Percentiles rank a stretch among this genome's conserved stretches.
Evolutionary conservation across 2,113 vertebrate species (phyloP).

Genomic region (Oncorhynchus clarkii): DNA sequence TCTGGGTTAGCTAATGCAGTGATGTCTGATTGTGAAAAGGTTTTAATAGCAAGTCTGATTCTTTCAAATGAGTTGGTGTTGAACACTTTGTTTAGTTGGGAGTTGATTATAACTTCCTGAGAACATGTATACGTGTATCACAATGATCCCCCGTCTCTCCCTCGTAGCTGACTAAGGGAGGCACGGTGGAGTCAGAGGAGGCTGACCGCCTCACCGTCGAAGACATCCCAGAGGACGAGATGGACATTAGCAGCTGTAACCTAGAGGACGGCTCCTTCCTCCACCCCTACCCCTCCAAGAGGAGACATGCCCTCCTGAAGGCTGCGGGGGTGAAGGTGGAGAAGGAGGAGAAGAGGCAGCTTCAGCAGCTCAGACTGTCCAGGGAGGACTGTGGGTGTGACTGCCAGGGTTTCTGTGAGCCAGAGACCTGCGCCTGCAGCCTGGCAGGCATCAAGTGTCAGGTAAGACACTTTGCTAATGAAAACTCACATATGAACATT

Average conservation of each 20-base stretch:
- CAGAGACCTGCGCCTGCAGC: slow-evolving; percentile 92
- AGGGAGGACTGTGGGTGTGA: slow-evolving; percentile 70
- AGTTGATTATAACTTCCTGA: too few species aligned
- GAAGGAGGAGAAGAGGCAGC: slow-evolving; percentile 90
- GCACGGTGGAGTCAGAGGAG: slow-evolving; percentile 81
- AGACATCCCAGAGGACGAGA: slow-evolving; percentile 83
- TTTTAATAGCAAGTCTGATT: too few species aligned
- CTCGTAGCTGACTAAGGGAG: slow-evolving; percentile 82
- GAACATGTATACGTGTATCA: too few species aligned
- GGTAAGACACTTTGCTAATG: slow-evolving; percentile 63
- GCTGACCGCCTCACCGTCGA: slow-evolving; percentile 84
- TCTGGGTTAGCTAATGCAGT: background rate
- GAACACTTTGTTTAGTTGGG: too few species aligned
- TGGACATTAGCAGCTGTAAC: slow-evolving; percentile 74
- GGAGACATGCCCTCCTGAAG: slow-evolving; percentile 83
- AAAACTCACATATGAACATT: slow-evolving; percentile 5
- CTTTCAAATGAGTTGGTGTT: too few species aligned
- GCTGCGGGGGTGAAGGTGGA: slow-evolving; percentile 88
- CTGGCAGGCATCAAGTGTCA: slow-evolving; percentile 95
- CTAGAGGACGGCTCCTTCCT: slow-evolving; percentile 85
- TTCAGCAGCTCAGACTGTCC: slow-evolving; percentile 86
- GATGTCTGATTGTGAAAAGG: too few species aligned
- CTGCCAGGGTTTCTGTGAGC: slow-evolving; percentile 85
- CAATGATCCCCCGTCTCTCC: background rate
- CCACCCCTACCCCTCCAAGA: slow-evolving; percentile 86